Base-by-base conservation (phyloP, 2,888 invertebrate genomes). In the Scelioninae gen. 1 region DNA sequence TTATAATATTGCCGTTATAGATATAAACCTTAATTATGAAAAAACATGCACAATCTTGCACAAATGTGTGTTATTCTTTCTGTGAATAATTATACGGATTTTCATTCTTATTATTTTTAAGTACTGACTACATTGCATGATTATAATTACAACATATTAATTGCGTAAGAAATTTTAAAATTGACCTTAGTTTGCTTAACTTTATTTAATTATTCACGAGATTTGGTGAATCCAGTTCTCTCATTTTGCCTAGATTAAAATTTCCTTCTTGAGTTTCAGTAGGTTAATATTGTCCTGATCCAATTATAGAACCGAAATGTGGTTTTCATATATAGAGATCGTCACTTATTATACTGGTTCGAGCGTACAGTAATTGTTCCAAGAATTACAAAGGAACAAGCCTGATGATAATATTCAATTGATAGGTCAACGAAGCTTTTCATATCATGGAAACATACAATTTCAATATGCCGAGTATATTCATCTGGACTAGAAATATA, bases 391-490 rank as follows among this genome's bases (percentile, higher is more conserved):
- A 78, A 79, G 66, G 72, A 69, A 49, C 31, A 47, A 47, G 47
- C 15, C 32, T 43, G 66, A 40, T 65, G 53, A 79, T 66, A 63
- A 72, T 79, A 79, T 79, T 79, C 58, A 79, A 79, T 72, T 79
- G 79, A 79, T 71, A 65, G 65, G 66, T 72, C 72, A 65, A 51
- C 49, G 53, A 34, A 56, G 65, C 69, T 65, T 69, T 71, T 78
- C 65, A 58, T 56, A 71, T 34, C 55, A 62, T 47, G n/a, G 8
- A 40, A 32, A 51, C 56, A 60, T 66, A 53, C 45, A 76, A 58
- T 68, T 68, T 43, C 51, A 38, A 76, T 76, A 23, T 1, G 45
- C 4, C 29, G 45, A 34, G 45, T 68, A 68, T 76, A 45, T 68
- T 76, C 60, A 60, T 53, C 29, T 60, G n/a, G 29, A 10, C 56